Evolutionary conservation across 1,140 invertebrate species (phyloP), one percentile per base, ranked within the genome.

Genomic region (Ylistrum balloti): DNA sequence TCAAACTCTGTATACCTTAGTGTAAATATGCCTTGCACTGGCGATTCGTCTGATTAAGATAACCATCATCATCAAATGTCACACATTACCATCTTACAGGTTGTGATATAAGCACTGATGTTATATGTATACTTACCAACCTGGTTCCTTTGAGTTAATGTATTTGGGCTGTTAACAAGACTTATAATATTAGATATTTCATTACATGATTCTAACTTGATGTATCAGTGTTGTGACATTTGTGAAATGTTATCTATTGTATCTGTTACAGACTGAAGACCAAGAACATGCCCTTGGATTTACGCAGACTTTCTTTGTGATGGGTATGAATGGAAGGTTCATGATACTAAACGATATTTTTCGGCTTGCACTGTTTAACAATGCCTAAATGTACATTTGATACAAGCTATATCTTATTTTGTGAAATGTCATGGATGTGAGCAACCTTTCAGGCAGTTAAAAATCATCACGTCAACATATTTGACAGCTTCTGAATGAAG

Each of bases 261-360:
- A 45, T 17, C 1, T 74, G 9, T 74, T 74, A 2, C 56, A 74
- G 56, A 74, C 56, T 1, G n/a, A 74, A 5, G 56, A 74, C n/a
- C 56, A 74, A n/a, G 56, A 74, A 74, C 56, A 74, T 74, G 56
- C 56, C 2, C 56, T 74, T 74, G 56, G 56, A 74, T 74, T 74
- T 74, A 74, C n/a, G 22, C 56, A 74, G 56, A 74, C 56, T 1
- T 74, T 74, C 56, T 28, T 74, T 74, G 56, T 74, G 56, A 74
- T 28, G 56, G 56, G 56, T 28, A 5, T 9, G n/a, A n/a, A 28
- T 2, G 56, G 56, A 74, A 74, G 56, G 9, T 74, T 74, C 13
- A 74, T n/a, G n/a, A 74, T 74, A 74, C 5, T 74, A 74, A 28
- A 74, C 28, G 56, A 74, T n/a, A 28, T 74, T 74, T 74, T 28